Conservation (phyloP, 1,140 invertebrate species). For the Harlomillsia oculata region DNA sequence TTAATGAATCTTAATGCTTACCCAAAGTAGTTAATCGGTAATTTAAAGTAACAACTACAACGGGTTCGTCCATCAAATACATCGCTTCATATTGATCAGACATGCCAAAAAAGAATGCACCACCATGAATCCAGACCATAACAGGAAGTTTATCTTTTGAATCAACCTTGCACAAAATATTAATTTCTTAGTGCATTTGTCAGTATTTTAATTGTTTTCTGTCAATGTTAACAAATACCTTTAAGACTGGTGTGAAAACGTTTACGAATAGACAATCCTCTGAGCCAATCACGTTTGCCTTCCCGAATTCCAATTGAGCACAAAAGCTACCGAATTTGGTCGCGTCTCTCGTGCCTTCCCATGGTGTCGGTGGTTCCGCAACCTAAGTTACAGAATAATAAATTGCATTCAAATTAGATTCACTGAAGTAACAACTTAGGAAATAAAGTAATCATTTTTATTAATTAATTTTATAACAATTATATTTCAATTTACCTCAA, state of each 20-base stretch:
- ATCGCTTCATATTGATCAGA: neutral
- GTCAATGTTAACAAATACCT: neutral
- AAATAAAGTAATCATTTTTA: too few species aligned
- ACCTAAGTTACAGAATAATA: neutral
- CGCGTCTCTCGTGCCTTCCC: constrained; percentile 8
- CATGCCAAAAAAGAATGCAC: constrained; percentile 3
- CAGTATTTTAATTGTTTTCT: neutral
- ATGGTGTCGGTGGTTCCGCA: neutral
- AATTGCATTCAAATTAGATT: neutral
- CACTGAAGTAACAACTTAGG: neutral
- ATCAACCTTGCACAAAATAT: neutral
- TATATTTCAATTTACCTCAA: constrained; percentile 8
- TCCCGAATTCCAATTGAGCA: neutral
- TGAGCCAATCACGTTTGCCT: neutral
- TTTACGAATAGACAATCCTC: constrained; percentile 14
- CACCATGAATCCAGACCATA: constrained; percentile 9
- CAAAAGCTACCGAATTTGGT: constrained; percentile 5
- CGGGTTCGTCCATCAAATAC: constrained; percentile 13
- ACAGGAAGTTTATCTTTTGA: constrained; percentile 6
- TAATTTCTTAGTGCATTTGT: too few species aligned
- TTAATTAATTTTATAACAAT: too few species aligned
- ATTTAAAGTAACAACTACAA: constrained; percentile 4
- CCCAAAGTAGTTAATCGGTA: constrained; percentile 7
- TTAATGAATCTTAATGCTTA: neutral
- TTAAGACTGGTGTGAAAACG: neutral